phyloP scores from a whole-genome alignment of 1,140 invertebrate genomes.

The Paralvinella palmiformis region DNA sequence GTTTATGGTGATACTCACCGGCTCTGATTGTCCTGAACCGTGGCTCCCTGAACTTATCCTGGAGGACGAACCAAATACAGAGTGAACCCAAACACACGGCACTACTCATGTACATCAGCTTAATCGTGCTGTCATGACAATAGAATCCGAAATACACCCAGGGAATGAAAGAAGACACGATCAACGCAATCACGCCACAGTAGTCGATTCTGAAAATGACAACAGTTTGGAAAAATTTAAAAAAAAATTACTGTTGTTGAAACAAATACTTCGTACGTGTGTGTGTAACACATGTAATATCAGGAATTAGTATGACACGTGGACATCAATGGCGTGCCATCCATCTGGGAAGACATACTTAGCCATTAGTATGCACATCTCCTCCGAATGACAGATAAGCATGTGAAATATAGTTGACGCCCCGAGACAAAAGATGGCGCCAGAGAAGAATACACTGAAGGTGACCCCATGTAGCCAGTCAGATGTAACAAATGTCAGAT shows the following conservation, averaged over 20 bases:
- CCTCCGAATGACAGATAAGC: conserved; percentile 24
- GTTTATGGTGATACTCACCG: too few relatives aligned
- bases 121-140: conserved; percentile 13
- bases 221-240: too few relatives aligned
- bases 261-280: neutral
- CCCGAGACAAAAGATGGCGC: conserved; percentile 22
- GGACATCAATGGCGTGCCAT: neutral
- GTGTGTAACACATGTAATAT: neutral
- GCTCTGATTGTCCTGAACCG: conserved; percentile 78
- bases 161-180: conserved; percentile 22
- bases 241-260: neutral
- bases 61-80: conserved; percentile 87
- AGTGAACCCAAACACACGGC: conserved; percentile 78
- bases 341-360: too few relatives aligned
- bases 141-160: conserved; percentile 26
- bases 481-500: neutral
- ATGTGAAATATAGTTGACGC: conserved; percentile 26
- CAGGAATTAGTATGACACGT: neutral
- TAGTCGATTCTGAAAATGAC: conserved; percentile 23
- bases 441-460: conserved; percentile 21
- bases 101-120: conserved; percentile 17
- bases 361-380: too few relatives aligned
- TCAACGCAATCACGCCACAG: conserved; percentile 24
- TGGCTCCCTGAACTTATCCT: conserved; percentile 91
- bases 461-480: conserved; percentile 20